Evolutionary conservation across 2,113 vertebrate genomes (phyloP).

Genomic region (Larimichthys crocea): DNA sequence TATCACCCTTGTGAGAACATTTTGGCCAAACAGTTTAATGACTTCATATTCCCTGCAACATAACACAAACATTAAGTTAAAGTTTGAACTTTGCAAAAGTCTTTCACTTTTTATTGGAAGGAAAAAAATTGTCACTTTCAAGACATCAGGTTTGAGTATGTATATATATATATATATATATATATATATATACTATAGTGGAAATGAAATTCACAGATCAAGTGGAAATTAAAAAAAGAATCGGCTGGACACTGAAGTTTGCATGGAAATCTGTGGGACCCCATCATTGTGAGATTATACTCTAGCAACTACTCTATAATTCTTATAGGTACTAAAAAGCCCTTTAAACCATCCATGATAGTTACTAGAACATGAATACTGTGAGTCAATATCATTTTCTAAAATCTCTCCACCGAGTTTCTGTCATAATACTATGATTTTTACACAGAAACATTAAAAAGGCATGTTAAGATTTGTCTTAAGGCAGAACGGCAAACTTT

Average conservation of each 20-base stretch:
- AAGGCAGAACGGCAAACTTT: conserved; percentile 20
- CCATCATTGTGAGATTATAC: not conserved
- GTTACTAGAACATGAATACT: not conserved
- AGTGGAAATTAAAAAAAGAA: not conserved
- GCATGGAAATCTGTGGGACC: not conserved
- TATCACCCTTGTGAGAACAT: conserved; percentile 6
- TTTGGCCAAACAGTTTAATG: not conserved
- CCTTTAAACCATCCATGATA: not conserved
- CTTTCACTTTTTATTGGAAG: not conserved
- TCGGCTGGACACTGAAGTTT: not conserved
- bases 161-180: too few relatives aligned
- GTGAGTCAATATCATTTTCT: not conserved
- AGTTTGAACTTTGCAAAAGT: not conserved
- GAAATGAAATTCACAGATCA: not conserved
- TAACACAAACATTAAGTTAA: too few relatives aligned
- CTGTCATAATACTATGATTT: not conserved
- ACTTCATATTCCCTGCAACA: not conserved
- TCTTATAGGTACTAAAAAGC: not conserved
- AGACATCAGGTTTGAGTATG: too few relatives aligned
- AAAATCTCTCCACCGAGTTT: not conserved
- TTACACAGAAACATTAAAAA: not conserved
- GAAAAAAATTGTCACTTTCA: too few relatives aligned
- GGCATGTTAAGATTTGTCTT: not conserved
- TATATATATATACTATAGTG: too few relatives aligned
- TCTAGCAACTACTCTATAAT: not conserved